A percentile compares a stretch with the other conserved stretches of the same genome.
These are phyloP conservation scores for Channa argus DNA, from an alignment of 2,113 vertebrate species.

Conservation along the genomic window DNA sequence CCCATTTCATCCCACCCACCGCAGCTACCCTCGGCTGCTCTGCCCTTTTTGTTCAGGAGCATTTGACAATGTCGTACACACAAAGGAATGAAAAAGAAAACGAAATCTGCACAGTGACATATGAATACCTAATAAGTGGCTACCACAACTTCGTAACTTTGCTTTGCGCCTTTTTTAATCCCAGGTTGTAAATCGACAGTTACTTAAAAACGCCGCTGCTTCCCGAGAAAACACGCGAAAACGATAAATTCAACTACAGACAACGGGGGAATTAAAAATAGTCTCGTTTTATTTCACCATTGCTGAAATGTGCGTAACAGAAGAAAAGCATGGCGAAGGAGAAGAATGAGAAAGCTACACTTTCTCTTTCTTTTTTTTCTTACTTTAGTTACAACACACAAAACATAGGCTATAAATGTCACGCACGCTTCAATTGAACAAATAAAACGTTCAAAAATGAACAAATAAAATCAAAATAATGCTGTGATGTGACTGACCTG, in stretches of 20 bases:
- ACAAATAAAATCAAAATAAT: background rate
- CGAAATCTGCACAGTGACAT: background rate
- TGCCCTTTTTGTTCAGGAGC: conserved; percentile 64
- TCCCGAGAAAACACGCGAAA: conserved; percentile 4
- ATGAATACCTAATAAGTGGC: background rate
- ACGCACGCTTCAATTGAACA: background rate
- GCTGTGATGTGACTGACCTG: conserved; percentile 70
- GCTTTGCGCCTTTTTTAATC: conserved; percentile 11
- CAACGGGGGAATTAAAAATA: background rate
- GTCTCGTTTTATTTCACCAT: background rate
- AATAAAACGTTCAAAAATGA: background rate
- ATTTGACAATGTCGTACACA: conserved; percentile 36
- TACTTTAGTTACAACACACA: background rate
- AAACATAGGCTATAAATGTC: background rate
- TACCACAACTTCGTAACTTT: conserved; percentile 32
- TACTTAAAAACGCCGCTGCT: conserved; percentile 11
- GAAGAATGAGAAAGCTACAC: conserved; percentile 43
- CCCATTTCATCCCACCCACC: conserved; percentile 60
- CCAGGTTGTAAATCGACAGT: conserved; percentile 2
- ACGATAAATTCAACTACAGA: background rate
- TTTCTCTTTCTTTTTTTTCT: conserved; percentile 21
- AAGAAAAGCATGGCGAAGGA: conserved; percentile 12
- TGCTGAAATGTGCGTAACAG: conserved; percentile 18
- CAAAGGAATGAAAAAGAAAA: background rate
- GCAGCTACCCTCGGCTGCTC: conserved; percentile 63